Evolutionary conservation across 2,113 vertebrate species (phyloP), one percentile per base, ranked within the genome.

Genomic region (Leuciscus idus): DNA sequence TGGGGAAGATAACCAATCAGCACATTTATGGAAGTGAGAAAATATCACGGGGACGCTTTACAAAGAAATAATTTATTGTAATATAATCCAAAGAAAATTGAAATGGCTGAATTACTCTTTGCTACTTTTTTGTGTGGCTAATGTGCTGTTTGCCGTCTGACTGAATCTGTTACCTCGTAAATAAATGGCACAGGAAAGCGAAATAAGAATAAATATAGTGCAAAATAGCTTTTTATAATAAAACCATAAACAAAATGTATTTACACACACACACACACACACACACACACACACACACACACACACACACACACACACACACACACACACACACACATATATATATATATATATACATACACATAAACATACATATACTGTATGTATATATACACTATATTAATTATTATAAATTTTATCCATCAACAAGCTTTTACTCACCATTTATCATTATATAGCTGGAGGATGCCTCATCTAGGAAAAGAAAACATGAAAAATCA

Each of bases 381-480:
- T 43, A 43, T 43, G 6, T 43, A 43, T 43, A 43, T 43, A 43
- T 8, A 43, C 7, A 43, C 1, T 43, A 43, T 43, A 43, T 43
- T 2, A 15, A 50, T 19, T 19, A 55, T 55, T 19, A 15, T 50
- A 4, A 0, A 52, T 15, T 15, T 15, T 5, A 52, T 52, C 19
- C 19, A 7, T 57, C 17, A 57, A 21, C 52, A 21, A 57, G 55
- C 19, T 57, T 57, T 72, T 28, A 70, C 84, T 88, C 75, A 85
- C 78, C 83, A 85, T 82, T 46, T 70, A 70, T 68, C 74, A 75
- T 52, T 36, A n/a, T 36, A 21, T 77, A 6, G 59, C 4, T 64
- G 72, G 36, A 30, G 68, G 7, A 76, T n/a, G 62, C 28, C 3
- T 4, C 43, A 84, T 46, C 86, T 87, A 80, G 76, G 73, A 83